phyloP scores from a whole-genome alignment of 2,888 invertebrate species.

The Amblyteles armatorius region DNA sequence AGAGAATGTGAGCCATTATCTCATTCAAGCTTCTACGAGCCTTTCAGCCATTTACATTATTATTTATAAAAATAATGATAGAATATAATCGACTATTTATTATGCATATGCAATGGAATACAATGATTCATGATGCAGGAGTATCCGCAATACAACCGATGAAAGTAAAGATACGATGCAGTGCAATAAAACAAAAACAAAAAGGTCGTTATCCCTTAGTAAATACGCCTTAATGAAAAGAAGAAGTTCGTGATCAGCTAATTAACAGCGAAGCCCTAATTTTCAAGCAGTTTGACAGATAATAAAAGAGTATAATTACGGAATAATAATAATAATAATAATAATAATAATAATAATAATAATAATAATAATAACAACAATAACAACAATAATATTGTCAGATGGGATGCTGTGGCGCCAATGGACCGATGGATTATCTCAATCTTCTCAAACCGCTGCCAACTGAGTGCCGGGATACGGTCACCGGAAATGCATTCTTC shows the following conservation, averaged over 20 bases:
- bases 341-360: no score
- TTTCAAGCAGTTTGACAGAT: no score
- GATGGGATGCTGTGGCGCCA: constrained; percentile 96
- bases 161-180: background rate
- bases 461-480: constrained; percentile 93
- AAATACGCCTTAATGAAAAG: background rate
- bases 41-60: background rate
- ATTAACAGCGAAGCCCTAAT: no score
- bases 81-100: background rate
- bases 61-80: background rate
- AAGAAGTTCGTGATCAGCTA: no score
- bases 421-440: constrained; percentile 93
- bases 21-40: background rate
- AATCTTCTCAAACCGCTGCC: constrained; percentile 92
- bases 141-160: no score
- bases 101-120: no score
- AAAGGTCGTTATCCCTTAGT: background rate
- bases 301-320: no score
- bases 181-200: background rate
- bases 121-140: no score
- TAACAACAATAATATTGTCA: constrained; percentile 77
- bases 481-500: constrained; percentile 95
- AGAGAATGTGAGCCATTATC: constrained; percentile 89
- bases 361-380: background rate
- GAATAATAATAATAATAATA: no score